Percentiles rank a stretch among this genome's conserved stretches.
These are phyloP conservation scores for Pomatostomus ruficeps DNA, from an alignment of 2,113 vertebrate genomes.

Conservation along the genomic window DNA sequence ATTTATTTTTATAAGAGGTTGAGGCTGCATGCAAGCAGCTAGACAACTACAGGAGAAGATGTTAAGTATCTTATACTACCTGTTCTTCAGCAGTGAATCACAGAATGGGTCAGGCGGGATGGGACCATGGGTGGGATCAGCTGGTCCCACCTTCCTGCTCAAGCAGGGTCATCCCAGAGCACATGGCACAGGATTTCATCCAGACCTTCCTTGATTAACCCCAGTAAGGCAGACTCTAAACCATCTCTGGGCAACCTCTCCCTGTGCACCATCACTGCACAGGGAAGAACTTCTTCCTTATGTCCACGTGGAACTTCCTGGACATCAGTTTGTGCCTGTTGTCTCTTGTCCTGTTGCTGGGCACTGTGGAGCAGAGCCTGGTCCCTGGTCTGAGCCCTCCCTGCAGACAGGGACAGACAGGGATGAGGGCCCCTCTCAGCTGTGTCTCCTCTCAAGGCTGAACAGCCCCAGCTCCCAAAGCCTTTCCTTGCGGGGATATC, in stretches of 20 bases:
- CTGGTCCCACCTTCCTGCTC: neutral
- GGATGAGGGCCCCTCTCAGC: neutral
- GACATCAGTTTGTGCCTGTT: neutral
- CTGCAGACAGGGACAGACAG: neutral
- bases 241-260: neutral
- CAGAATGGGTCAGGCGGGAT: neutral
- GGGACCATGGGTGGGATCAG: neutral
- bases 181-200: neutral
- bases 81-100: neutral
- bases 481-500: neutral
- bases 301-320: neutral
- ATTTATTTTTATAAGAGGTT: neutral
- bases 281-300: neutral
- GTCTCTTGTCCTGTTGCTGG: neutral
- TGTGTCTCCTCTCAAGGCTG: neutral
- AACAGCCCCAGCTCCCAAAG: neutral
- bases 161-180: neutral
- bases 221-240: neutral
- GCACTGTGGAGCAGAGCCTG: neutral
- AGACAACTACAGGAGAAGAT: neutral
- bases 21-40: neutral
- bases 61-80: neutral
- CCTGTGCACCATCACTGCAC: neutral
- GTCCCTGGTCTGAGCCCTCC: neutral
- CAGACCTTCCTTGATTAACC: neutral